Evolutionary conservation across 2,888 invertebrate species (phyloP).

Genomic region (Rapana venosa): DNA sequence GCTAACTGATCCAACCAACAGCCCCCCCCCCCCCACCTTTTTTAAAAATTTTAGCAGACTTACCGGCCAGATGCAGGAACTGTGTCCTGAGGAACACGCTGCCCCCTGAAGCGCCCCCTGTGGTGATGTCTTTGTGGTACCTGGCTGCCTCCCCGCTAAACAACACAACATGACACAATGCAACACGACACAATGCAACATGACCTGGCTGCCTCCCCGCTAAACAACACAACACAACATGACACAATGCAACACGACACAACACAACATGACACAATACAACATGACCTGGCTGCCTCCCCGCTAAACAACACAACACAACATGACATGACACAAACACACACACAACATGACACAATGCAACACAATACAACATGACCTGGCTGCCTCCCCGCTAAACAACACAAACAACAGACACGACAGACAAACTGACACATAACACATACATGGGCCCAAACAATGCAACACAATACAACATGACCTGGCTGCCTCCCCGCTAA

Average conservation of each 20-base stretch:
- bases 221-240: background rate
- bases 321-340: too few relatives aligned
- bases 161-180: background rate
- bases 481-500: conserved; percentile 30
- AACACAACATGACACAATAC: too few relatives aligned
- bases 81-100: conserved; percentile 57
- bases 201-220: conserved; percentile 26
- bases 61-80: conserved; percentile 54
- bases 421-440: background rate
- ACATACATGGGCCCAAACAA: background rate
- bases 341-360: background rate
- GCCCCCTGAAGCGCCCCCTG: conserved; percentile 64
- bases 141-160: conserved; percentile 31
- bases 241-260: background rate
- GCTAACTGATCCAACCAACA: too few relatives aligned
- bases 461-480: background rate
- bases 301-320: background rate
- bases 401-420: background rate
- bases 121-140: conserved; percentile 23
- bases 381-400: conserved; percentile 30
- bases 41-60: background rate
- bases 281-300: conserved; percentile 35
- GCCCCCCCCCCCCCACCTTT: too few relatives aligned
- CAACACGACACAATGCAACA: background rate
- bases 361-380: background rate